Conservation (phyloP, 30 jellyfish, hydroid and myxozoan genomes). For the Calvadosia cruxmelitensis region DNA sequence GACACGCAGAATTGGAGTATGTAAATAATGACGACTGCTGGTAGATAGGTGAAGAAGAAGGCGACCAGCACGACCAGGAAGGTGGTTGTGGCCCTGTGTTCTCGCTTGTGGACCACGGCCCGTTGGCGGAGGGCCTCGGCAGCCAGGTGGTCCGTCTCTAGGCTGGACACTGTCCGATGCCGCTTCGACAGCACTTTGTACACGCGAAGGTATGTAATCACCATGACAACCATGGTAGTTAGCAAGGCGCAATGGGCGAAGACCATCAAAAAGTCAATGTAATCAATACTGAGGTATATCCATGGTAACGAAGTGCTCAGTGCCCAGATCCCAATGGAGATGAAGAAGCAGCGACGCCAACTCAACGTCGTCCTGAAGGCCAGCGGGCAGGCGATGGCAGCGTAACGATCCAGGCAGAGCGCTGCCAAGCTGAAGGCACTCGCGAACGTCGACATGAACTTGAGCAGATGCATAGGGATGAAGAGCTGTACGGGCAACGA, state of each 20-base stretch:
- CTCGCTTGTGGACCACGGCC: conserved; percentile 3
- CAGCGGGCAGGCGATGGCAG: conserved; percentile 1
- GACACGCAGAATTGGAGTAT: conserved; percentile 50
- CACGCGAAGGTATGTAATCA: background rate
- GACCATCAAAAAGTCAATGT: background rate
- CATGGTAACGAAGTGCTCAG: background rate
- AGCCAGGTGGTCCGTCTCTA: background rate
- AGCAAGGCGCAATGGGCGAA: background rate
- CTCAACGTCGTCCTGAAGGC: background rate
- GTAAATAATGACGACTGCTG: conserved; percentile 72
- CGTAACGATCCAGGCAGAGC: conserved; percentile 1
- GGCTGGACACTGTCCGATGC: background rate
- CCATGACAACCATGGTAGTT: background rate
- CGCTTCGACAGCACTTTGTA: background rate
- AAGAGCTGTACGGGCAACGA: background rate
- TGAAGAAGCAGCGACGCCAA: background rate
- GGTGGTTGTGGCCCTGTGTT: conserved; percentile 40
- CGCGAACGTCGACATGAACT: background rate
- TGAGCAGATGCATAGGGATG: background rate
- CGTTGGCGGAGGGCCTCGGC: background rate
- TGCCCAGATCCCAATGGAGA: background rate
- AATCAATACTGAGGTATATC: background rate
- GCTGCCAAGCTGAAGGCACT: background rate
- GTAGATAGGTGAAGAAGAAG: conserved; percentile 50
- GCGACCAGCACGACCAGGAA: conserved; percentile 38